A percentile compares a stretch with the other conserved stretches of the same genome.
These are phyloP conservation scores for Xestobium rufovillosum DNA, from an alignment of 2,888 invertebrate genomes.

Conservation along the genomic window DNA sequence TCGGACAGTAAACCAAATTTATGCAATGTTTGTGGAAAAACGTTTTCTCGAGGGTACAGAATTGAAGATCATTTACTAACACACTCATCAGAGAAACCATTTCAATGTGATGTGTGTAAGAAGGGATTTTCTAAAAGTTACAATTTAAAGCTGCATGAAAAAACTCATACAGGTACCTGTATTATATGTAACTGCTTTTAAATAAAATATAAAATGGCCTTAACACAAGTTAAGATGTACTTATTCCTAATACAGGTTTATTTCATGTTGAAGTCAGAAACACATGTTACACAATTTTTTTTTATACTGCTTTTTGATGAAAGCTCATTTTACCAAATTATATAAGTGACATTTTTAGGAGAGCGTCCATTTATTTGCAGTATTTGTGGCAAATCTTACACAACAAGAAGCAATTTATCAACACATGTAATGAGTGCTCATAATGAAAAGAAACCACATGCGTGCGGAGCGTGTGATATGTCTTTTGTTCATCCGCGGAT, in stretches of 20 bases:
- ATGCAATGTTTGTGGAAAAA: slow-evolving; percentile 30
- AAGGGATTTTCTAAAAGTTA: slow-evolving; percentile 27
- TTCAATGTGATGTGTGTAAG: slow-evolving; percentile 26
- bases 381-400: slow-evolving; percentile 30
- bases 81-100: slow-evolving; percentile 26
- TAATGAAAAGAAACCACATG: slow-evolving; percentile 28
- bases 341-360: slow-evolving; percentile 20
- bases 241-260: too few relatives aligned
- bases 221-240: too few relatives aligned
- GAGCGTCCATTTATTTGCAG: slow-evolving; percentile 29
- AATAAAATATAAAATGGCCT: too few relatives aligned
- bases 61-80: slow-evolving; percentile 29
- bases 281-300: background rate
- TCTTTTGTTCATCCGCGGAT: slow-evolving; percentile 30
- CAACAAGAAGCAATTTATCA: slow-evolving; percentile 30
- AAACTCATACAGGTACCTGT: slow-evolving; percentile 26
- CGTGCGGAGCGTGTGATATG: slow-evolving; percentile 28
- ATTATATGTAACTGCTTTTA: slow-evolving; percentile 5
- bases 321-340: slow-evolving; percentile 5
- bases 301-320: slow-evolving; percentile 1
- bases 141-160: slow-evolving; percentile 28
- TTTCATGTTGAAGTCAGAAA: background rate
- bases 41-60: slow-evolving; percentile 25
- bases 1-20: slow-evolving; percentile 19
- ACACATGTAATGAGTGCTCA: slow-evolving; percentile 29